Conservation (phyloP, 2,888 invertebrate genomes). For the Cotesia congregata region DNA sequence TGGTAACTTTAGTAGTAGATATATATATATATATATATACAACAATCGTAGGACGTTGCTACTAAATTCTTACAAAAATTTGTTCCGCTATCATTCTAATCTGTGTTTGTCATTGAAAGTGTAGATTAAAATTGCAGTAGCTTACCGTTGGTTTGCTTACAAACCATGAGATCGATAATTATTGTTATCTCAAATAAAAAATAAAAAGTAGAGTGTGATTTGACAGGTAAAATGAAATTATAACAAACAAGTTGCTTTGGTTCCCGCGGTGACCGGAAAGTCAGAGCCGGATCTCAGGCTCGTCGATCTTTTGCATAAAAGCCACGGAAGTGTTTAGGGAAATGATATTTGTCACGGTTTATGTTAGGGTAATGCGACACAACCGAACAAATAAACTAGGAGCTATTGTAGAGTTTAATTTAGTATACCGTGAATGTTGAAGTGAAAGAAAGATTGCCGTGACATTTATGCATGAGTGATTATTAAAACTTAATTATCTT, state of each 20-base stretch:
- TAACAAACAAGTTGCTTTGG: constrained; percentile 24
- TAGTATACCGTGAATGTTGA: constrained; percentile 33
- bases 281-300: constrained; percentile 62
- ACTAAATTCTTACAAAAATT: constrained; percentile 55
- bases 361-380: constrained; percentile 48
- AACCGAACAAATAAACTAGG: constrained; percentile 59
- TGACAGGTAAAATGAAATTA: constrained; percentile 1
- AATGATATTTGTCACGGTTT: constrained; percentile 67
- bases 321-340: constrained; percentile 64
- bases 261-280: constrained; percentile 44
- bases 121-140: not conserved
- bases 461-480: constrained; percentile 55
- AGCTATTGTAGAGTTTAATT: constrained; percentile 41
- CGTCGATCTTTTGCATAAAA: constrained; percentile 57
- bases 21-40: constrained; percentile 29
- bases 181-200: not conserved
- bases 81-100: constrained; percentile 57
- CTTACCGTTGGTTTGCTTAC: not conserved
- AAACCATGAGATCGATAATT: not conserved
- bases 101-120: constrained; percentile 37
- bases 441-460: constrained; percentile 52
- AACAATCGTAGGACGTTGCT: constrained; percentile 35
- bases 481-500: constrained; percentile 14
- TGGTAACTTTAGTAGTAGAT: constrained; percentile 45
- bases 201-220: constrained; percentile 21